Percentiles rank a stretch among this genome's conserved stretches.
phyloP scores from a whole-genome alignment of 2,113 vertebrate genomes.

The Aspiorhynchus laticeps region DNA sequence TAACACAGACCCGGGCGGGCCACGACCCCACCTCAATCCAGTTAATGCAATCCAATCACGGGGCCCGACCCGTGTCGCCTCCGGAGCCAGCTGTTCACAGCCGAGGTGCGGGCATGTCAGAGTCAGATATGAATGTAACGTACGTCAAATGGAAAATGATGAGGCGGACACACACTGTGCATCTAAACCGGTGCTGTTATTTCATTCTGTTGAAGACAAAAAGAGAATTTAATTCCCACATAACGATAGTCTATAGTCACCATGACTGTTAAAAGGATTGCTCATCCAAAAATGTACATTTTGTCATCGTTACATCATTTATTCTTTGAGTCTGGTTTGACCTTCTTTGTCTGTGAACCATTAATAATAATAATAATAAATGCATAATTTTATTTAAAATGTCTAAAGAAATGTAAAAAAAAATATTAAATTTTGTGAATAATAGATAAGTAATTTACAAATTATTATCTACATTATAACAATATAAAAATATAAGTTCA shows the following conservation, averaged over 20 bases:
- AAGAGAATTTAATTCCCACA: not conserved
- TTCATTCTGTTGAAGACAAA: not conserved
- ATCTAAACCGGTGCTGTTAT: not conserved
- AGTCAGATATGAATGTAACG: slow-evolving; percentile 24
- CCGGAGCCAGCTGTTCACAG: slow-evolving; percentile 26
- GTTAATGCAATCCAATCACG: slow-evolving; percentile 65
- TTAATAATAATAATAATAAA: too few relatives aligned
- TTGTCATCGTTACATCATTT: not conserved
- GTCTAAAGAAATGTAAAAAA: too few relatives aligned
- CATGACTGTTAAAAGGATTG: not conserved
- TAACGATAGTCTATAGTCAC: not conserved
- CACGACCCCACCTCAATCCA: slow-evolving; percentile 59
- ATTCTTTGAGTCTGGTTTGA: not conserved
- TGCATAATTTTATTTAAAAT: too few relatives aligned
- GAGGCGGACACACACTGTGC: not conserved
- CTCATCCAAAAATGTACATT: not conserved
- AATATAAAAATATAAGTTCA: not conserved
- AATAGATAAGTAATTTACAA: too few relatives aligned
- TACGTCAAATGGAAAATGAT: slow-evolving; percentile 25
- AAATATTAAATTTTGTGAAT: too few relatives aligned
- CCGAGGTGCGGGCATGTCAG: not conserved
- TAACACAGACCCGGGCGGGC: slow-evolving; percentile 58
- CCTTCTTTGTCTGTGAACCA: too few relatives aligned
- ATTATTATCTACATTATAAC: not conserved
- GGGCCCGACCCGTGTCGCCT: slow-evolving; percentile 53